These are phyloP conservation scores for Heliocidaris tuberculata DNA, from an alignment of 35 echinoderm and acorn worm species.

Conservation along the genomic window DNA sequence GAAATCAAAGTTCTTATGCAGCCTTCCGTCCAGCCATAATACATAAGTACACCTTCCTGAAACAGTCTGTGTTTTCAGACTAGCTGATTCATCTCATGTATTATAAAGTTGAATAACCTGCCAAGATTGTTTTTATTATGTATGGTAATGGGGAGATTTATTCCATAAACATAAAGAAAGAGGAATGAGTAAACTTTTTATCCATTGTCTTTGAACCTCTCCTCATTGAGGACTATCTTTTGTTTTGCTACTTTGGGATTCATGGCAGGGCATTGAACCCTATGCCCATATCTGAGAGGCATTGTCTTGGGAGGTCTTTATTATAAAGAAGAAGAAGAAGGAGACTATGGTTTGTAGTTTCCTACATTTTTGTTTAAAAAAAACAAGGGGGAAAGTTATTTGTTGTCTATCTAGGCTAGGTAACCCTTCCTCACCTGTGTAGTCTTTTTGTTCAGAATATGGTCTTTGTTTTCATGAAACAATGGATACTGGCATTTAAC, in stretches of 20 bases:
- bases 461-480: too few relatives aligned
- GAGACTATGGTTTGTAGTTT: background rate
- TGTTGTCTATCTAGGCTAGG: too few relatives aligned
- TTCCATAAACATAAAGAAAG: background rate
- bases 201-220: background rate
- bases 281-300: background rate
- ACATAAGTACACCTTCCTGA: background rate
- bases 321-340: background rate
- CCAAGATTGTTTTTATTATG: background rate
- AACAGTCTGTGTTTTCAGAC: background rate
- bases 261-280: background rate
- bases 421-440: too few relatives aligned
- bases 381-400: background rate
- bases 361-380: background rate
- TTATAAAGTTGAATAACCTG: conserved; percentile 12
- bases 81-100: background rate
- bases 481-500: too few relatives aligned
- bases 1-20: background rate
- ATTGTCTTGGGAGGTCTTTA: background rate
- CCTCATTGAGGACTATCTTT: background rate
- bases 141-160: background rate
- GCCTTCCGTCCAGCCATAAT: background rate
- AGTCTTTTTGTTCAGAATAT: too few relatives aligned
- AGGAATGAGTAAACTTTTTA: background rate
- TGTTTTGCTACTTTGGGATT: background rate